These are phyloP conservation scores for Neolamprologus kungweensis DNA, from an alignment of 2,113 vertebrate species.

Conservation along the genomic window DNA sequence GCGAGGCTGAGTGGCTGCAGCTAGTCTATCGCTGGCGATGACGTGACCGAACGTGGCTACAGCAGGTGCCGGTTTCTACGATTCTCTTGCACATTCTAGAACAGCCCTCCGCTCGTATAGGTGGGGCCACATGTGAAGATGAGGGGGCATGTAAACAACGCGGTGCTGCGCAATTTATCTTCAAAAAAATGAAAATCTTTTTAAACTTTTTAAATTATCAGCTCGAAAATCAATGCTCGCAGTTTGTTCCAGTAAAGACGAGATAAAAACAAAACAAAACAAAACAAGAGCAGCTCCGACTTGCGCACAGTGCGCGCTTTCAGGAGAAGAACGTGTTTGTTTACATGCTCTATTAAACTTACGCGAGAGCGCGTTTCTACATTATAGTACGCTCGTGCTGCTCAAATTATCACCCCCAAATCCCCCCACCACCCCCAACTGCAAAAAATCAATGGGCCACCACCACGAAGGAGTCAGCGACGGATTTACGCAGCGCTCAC, in stretches of 20 bases:
- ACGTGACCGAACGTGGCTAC: conserved; percentile 52
- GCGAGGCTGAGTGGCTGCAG: conserved; percentile 34
- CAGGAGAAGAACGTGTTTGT: background rate
- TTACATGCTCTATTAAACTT: background rate
- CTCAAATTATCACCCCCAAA: background rate
- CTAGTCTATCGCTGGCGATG: conserved; percentile 14
- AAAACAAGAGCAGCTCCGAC: background rate
- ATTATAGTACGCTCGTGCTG: background rate
- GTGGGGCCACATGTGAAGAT: conserved; percentile 50
- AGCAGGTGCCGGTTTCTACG: background rate
- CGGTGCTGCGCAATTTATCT: conserved; percentile 52
- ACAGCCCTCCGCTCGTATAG: conserved; percentile 41
- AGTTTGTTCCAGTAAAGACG: background rate
- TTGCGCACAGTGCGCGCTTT: background rate
- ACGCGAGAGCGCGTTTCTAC: background rate
- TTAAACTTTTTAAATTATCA: background rate
- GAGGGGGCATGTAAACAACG: conserved; percentile 66
- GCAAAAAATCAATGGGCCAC: background rate
- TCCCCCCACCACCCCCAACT: background rate
- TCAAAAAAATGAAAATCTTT: fast-evolving
- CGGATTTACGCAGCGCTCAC: conserved; percentile 39
- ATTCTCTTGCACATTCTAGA: conserved; percentile 38
- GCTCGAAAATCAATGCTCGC: background rate
- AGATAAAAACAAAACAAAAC: background rate
- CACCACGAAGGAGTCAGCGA: background rate